Evolutionary conservation across 2,888 invertebrate species (phyloP).

Genomic region (Spodoptera littoralis): DNA sequence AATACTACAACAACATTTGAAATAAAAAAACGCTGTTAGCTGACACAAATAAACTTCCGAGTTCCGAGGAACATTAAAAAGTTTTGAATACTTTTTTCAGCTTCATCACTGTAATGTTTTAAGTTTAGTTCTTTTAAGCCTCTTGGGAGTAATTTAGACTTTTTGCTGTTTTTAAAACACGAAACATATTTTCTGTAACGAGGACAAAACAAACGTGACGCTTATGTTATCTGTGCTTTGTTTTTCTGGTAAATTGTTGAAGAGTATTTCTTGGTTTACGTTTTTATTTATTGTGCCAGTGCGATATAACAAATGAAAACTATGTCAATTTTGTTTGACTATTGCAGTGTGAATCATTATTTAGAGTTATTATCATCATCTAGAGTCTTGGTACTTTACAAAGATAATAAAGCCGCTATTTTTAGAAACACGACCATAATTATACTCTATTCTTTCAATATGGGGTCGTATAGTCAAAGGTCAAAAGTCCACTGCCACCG

Average conservation of each 20-base stretch:
- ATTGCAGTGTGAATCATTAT: no score
- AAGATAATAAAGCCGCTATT: no score
- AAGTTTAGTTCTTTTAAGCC: slow-evolving; percentile 69
- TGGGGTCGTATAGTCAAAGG: no score
- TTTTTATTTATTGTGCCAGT: no score
- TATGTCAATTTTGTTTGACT: no score
- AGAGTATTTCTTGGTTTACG: not conserved
- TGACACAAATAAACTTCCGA: slow-evolving; percentile 65
- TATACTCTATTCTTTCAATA: no score
- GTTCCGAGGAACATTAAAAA: slow-evolving; percentile 71
- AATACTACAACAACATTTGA: slow-evolving; percentile 45
- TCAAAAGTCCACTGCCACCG: no score
- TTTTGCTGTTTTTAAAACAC: slow-evolving; percentile 59
- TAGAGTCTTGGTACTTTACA: no score
- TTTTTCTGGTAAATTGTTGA: not conserved
- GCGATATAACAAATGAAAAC: no score
- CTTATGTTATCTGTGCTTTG: slow-evolving; percentile 15
- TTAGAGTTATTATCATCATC: no score
- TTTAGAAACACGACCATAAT: no score
- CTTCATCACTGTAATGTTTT: slow-evolving; percentile 73
- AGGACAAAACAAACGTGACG: slow-evolving; percentile 26
- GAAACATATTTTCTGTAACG: slow-evolving; percentile 48
- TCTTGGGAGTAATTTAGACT: slow-evolving; percentile 64
- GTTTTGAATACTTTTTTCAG: slow-evolving; percentile 70
- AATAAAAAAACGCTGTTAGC: slow-evolving; percentile 59